Evolutionary conservation across 2,797 vertebrate species (phyloP).

Genomic region (Ibycter americanus): DNA sequence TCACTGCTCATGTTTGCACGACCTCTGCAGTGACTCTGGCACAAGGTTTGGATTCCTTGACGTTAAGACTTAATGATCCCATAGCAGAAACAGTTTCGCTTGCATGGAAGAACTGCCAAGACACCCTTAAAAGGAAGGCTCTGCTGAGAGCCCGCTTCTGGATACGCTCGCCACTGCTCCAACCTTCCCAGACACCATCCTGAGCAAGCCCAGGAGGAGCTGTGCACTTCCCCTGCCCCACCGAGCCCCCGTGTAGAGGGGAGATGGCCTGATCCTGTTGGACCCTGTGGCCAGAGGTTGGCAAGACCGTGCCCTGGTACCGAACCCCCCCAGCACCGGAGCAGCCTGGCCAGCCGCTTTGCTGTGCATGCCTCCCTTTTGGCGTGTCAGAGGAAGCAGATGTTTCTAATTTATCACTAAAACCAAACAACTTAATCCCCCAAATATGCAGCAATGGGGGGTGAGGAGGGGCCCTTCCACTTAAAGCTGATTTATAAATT

Average conservation of each 20-base stretch:
- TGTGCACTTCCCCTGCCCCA: fast-evolving
- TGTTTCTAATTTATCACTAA: constrained; percentile 47
- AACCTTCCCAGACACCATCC: background rate
- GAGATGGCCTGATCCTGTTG: background rate
- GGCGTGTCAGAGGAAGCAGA: constrained; percentile 11
- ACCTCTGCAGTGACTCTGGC: constrained; percentile 39
- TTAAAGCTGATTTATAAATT: constrained; percentile 43
- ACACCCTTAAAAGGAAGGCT: constrained; percentile 67
- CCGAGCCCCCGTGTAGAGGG: background rate
- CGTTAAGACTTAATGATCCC: constrained; percentile 48
- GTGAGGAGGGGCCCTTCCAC: background rate
- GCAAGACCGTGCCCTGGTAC: background rate
- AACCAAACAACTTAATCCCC: constrained; percentile 67
- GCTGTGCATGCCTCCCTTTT: background rate
- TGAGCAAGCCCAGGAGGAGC: background rate
- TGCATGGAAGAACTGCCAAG: constrained; percentile 38
- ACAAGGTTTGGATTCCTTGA: constrained; percentile 59
- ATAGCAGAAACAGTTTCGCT: constrained; percentile 56
- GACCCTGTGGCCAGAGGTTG: fast-evolving
- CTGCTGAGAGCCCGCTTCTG: background rate
- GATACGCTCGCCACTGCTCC: background rate
- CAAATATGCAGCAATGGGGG: constrained; percentile 48
- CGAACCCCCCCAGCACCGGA: fast-evolving
- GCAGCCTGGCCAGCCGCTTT: background rate
- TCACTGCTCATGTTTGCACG: background rate